Base-by-base conservation (phyloP, 2,888 invertebrate species). In the Eudasyphora cyanicolor region DNA sequence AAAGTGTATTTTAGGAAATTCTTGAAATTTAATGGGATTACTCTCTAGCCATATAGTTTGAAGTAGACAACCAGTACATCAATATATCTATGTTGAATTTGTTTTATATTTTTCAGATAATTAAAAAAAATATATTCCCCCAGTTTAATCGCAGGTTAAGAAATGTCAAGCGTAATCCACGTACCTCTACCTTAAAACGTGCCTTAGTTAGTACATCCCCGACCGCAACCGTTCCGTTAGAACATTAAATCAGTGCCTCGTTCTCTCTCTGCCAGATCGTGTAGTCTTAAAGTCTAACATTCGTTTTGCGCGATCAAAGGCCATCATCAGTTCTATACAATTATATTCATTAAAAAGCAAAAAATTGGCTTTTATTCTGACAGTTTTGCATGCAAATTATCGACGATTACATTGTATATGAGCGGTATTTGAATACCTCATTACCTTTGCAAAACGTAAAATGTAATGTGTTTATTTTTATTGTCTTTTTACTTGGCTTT, bases 401-500 rank as follows among this genome's bases (percentile, higher is more conserved):
- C 60, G 6, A 17, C 29, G n/a, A n/a, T 29, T 29, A 60, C n/a
- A 60, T 60, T 45, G 10, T 60, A 32, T 60, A n/a, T 60, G 60
- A n/a, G 27, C 24, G 12, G 45, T 7, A n/a, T 45, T 57, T 24
- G 4, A 24, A 21, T 57, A 10, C 57, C 57, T 7, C 4, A n/a
- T n/a, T n/a, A n/a, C 60, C 60, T 32, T 60, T 32, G 10, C 60
- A 60, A n/a, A n/a, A 24, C 35, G 21, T 38, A 29, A 10, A 21
- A 19, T 54, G 54, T 54, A n/a, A n/a, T n/a, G n/a, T 54, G 54
- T n/a, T 24, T 67, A 0, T 24, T 38, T 51, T 45, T 78, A 81
- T 81, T 64, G 60, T 77, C 54, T 67, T 64, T 29, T 42, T 42
- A 42, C 29, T 67, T 6, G 19, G 38, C 60, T 82, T 73, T 42